These are phyloP conservation scores for Tricholauxania praeusta DNA, from an alignment of 2,888 invertebrate species.

Conservation along the genomic window DNA sequence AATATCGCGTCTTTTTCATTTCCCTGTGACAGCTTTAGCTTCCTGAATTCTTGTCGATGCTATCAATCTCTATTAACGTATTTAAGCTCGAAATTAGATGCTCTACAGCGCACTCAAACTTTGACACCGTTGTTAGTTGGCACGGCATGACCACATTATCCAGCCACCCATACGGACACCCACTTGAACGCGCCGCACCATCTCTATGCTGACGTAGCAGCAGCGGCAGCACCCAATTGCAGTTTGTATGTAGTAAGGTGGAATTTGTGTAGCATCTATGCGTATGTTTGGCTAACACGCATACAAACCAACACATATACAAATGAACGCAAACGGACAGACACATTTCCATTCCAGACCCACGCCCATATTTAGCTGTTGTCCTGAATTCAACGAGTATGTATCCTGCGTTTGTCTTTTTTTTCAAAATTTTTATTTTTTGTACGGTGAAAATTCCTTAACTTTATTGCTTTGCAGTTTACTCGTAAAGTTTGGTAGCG, in stretches of 20 bases:
- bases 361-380: too few species aligned
- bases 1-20: too few species aligned
- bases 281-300: too few species aligned
- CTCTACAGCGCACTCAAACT: slow-evolving; percentile 1
- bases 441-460: too few species aligned
- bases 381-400: too few species aligned
- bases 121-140: background rate
- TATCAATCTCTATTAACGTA: slow-evolving; percentile 16
- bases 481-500: background rate
- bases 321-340: too few species aligned
- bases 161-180: background rate
- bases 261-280: background rate
- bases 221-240: too few species aligned
- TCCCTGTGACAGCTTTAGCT: too few species aligned
- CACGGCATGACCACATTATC: background rate
- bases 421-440: too few species aligned
- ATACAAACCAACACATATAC: too few species aligned
- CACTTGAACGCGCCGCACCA: background rate
- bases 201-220: background rate
- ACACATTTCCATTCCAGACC: too few species aligned
- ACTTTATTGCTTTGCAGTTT: slow-evolving; percentile 16
- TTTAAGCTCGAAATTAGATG: slow-evolving; percentile 11
- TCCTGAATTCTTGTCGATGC: slow-evolving; percentile 7
- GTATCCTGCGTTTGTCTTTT: too few species aligned
- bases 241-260: background rate